Conservation (phyloP, 2,113 vertebrate species). For the Aspiorhynchus laticeps region DNA sequence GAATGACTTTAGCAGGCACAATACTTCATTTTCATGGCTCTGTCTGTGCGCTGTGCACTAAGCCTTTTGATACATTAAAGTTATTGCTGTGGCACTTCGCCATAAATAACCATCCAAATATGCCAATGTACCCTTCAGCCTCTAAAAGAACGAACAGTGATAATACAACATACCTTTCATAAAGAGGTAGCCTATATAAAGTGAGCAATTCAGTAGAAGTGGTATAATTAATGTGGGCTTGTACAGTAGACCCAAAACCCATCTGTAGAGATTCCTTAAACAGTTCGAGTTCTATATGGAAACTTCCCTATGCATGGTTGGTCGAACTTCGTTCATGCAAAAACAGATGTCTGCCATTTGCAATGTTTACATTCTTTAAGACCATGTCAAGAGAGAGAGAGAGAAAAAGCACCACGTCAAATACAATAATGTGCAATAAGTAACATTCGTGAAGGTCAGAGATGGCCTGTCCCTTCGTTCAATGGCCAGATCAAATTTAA, state of each 20-base stretch:
- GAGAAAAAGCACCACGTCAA: conserved; percentile 69
- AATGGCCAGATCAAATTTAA: not conserved
- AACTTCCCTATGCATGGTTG: conserved; percentile 40
- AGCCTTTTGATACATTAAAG: conserved; percentile 52
- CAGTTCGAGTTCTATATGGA: not conserved
- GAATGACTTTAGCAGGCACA: conserved; percentile 61
- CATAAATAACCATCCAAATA: conserved; percentile 54
- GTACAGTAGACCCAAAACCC: not conserved
- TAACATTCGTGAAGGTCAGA: conserved; percentile 16
- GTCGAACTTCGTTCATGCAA: conserved; percentile 67
- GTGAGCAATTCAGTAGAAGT: not conserved
- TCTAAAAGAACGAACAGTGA: conserved; percentile 14
- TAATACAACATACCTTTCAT: not conserved
- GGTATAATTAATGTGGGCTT: not conserved
- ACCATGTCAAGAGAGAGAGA: conserved; percentile 54
- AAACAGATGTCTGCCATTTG: conserved; percentile 86
- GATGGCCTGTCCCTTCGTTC: not conserved
- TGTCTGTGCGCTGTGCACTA: conserved; percentile 42
- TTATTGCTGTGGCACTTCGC: conserved; percentile 48
- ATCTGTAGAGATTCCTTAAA: not conserved
- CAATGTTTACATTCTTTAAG: conserved; percentile 89
- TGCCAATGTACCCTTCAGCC: conserved; percentile 1
- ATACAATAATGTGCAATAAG: conserved; percentile 65
- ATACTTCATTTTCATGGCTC: conserved; percentile 65
- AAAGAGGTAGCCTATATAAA: not conserved